Evolutionary conservation across 2,888 invertebrate species (phyloP), one percentile per base, ranked within the genome.

Genomic region (Lycophotia porphyrea): DNA sequence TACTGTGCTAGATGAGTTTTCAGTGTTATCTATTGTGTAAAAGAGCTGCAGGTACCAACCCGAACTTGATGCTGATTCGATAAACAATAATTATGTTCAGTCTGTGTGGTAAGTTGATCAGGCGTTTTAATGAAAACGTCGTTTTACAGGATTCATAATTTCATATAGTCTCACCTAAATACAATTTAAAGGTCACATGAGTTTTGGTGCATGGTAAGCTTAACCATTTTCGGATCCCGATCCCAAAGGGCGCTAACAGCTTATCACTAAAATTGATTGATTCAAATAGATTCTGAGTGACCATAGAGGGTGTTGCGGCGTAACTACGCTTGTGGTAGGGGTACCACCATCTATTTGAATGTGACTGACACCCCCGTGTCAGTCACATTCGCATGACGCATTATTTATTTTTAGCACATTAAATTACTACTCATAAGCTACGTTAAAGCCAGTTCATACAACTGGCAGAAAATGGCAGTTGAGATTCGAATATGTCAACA

Each of bases 1-100:
- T 78, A 72, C 88, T 89, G 72, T 71, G 11, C 3, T 55, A 70
- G 27, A 52, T 36, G 31, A 69, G 4, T 31, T 63, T 15, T 52
- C 27, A 47, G 39, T 61, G 1, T 36, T 49, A 34, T 34, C 7
- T 27, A 13, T 52, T 36, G 27, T 21, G 67, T 36, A 1, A n/a
- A 52, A 36, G n/a, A 9, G 15, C 18, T 39, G 36, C 18, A 58
- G 31, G 18, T 58, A 58, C 58, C 1, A 9, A 21, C 31, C 21
- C 58, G 18, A 4, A 58, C 21, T 15, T 27, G 18, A 34, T 15
- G 8, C 31, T 31, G 60, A 60, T 60, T 60, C 9, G 31, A 60
- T 31, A 31, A 21, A 31, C 5, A 18, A 8, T 8, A n/a, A n/a
- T n/a, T n/a, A 58, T 21, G 3, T 31, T 58, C 2, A 9, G 27